A percentile compares a stretch with the other conserved stretches of the same genome.
These are phyloP conservation scores for Araneus ventricosus DNA, from an alignment of 1,140 invertebrate genomes.

Conservation along the genomic window DNA sequence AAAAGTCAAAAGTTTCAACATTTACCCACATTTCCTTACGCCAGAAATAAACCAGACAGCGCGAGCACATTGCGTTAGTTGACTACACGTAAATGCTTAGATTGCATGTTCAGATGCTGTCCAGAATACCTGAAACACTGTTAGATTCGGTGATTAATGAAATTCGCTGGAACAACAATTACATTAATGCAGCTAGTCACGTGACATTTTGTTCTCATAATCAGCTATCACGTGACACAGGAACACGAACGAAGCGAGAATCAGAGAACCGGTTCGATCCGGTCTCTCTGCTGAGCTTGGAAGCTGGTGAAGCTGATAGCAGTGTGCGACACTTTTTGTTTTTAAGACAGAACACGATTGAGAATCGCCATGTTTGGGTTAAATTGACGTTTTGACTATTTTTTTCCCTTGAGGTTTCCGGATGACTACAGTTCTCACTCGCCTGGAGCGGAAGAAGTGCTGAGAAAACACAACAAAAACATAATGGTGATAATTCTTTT, in stretches of 20 bases:
- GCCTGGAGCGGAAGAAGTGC: not conserved
- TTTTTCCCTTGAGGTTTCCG: not conserved
- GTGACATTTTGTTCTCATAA: not conserved
- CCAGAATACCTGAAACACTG: not conserved
- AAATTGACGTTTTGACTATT: not conserved
- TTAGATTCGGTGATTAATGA: not conserved
- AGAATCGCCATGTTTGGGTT: not conserved
- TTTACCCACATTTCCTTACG: not conserved
- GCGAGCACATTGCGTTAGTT: not conserved
- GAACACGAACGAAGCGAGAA: not conserved
- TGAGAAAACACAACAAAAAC: not conserved
- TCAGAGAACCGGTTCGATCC: not conserved
- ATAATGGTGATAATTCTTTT: not conserved
- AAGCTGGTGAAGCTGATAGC: not conserved
- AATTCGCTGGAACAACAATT: conserved; percentile 10
- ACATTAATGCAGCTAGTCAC: not conserved
- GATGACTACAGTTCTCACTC: not conserved
- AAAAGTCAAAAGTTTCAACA: not conserved
- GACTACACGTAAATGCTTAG: not conserved
- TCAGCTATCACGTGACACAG: not conserved
- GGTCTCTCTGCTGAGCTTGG: not conserved
- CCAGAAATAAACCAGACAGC: not conserved
- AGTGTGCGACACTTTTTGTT: not conserved
- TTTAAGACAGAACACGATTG: not conserved
- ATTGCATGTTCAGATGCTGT: not conserved